Percentiles rank a stretch among this genome's conserved stretches.
Evolutionary conservation across 2,113 vertebrate genomes (phyloP).

Genomic region (Malurus alboscapulatus): DNA sequence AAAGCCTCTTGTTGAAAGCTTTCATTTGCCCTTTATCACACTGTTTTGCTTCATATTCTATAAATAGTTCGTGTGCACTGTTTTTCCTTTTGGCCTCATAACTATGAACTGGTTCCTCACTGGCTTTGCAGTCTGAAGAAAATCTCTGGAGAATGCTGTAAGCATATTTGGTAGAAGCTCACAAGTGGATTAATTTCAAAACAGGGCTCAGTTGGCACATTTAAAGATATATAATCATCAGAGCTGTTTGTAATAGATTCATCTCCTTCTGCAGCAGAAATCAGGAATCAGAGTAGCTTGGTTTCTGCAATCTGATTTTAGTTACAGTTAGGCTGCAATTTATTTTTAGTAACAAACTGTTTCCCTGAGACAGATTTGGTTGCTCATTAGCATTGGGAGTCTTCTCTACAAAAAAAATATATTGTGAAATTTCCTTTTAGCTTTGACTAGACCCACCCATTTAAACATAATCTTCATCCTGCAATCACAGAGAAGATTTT

Average conservation of each 20-base stretch:
- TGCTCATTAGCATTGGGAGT: conserved; percentile 71
- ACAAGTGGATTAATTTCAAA: conserved; percentile 24
- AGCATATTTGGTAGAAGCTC: neutral
- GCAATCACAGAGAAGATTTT: conserved; percentile 9
- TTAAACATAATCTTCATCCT: conserved; percentile 61
- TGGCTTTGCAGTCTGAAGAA: conserved; percentile 23
- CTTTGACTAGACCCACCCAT: conserved; percentile 29
- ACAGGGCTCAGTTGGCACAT: neutral
- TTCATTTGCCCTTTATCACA: conserved; percentile 62
- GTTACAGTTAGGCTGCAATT: conserved; percentile 68
- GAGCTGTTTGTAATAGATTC: conserved; percentile 45
- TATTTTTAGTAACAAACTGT: conserved; percentile 80
- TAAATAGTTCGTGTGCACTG: conserved; percentile 53
- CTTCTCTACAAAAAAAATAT: conserved; percentile 59
- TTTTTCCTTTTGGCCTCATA: conserved; percentile 59
- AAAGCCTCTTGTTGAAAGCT: neutral
- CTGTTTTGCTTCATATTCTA: conserved; percentile 54
- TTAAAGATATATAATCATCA: conserved; percentile 28
- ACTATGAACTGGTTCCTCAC: conserved; percentile 41
- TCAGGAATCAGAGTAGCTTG: conserved; percentile 20
- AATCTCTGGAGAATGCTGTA: conserved; percentile 12
- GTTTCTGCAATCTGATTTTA: conserved; percentile 64
- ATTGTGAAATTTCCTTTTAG: conserved; percentile 43
- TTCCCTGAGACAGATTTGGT: conserved; percentile 67
- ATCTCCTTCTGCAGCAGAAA: conserved; percentile 42